A percentile compares a stretch with the other conserved stretches of the same genome.
These are phyloP conservation scores for Clostera curtula DNA, from an alignment of 2,888 invertebrate genomes.

Conservation along the genomic window DNA sequence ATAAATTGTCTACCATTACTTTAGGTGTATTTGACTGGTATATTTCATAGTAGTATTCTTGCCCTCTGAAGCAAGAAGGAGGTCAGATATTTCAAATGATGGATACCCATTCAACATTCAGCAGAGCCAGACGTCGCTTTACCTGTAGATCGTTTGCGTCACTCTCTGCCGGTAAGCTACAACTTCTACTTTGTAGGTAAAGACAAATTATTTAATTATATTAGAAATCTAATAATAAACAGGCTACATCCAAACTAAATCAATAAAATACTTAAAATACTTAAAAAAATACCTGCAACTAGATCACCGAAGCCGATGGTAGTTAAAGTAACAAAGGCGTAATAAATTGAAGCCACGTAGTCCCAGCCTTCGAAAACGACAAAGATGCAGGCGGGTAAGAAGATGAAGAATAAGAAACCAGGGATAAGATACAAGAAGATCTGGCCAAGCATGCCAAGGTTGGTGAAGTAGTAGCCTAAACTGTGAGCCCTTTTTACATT, in stretches of 20 bases:
- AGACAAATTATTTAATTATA: too few species aligned
- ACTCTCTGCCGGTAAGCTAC: too few species aligned
- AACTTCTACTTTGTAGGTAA: too few species aligned
- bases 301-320: constrained; percentile 96
- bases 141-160: too few species aligned
- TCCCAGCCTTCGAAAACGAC: constrained; percentile 90
- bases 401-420: constrained; percentile 89
- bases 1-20: background rate
- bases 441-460: constrained; percentile 84
- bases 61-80: too few species aligned
- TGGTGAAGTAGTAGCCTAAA: constrained; percentile 78
- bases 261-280: too few species aligned
- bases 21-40: background rate
- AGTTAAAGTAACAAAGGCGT: constrained; percentile 89
- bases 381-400: constrained; percentile 89
- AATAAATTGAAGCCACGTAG: constrained; percentile 89
- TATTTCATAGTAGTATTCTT: background rate
- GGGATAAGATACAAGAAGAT: constrained; percentile 91
- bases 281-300: constrained; percentile 81
- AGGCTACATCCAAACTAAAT: too few species aligned
- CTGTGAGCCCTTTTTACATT: constrained; percentile 74
- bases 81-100: too few species aligned
- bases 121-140: too few species aligned
- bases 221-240: too few species aligned
- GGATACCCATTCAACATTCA: too few species aligned